Evolutionary conservation across 2,113 vertebrate species (phyloP).

Genomic region (Orientallactaga bullata): DNA sequence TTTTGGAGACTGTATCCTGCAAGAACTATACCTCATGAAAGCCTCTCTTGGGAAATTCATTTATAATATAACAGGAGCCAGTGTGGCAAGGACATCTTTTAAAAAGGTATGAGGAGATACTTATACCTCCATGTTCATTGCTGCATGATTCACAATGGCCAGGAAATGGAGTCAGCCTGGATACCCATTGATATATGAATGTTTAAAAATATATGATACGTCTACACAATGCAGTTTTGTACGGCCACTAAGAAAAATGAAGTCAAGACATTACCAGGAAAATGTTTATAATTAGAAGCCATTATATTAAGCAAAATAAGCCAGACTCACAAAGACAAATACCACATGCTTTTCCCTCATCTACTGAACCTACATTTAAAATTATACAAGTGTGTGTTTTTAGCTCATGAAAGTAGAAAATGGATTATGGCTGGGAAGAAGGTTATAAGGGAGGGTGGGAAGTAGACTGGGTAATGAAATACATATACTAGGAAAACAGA

Average conservation of each 20-base stretch:
- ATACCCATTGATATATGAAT: not conserved
- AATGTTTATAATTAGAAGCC: not conserved
- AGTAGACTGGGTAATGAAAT: not conserved
- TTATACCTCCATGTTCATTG: not conserved
- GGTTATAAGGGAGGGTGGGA: not conserved
- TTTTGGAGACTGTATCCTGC: not conserved
- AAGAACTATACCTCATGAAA: not conserved
- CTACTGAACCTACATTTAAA: not conserved
- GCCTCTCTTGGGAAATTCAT: constrained; percentile 1
- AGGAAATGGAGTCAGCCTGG: not conserved
- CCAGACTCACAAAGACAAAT: not conserved
- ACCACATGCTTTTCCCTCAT: not conserved
- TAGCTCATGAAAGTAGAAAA: not conserved
- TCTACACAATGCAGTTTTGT: not conserved
- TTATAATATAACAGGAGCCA: constrained; percentile 1
- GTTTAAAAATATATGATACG: too few species aligned
- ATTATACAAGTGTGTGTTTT: not conserved
- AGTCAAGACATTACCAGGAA: not conserved
- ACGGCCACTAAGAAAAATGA: not conserved
- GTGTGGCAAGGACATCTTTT: not conserved
- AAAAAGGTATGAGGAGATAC: not conserved
- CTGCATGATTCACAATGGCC: not conserved
- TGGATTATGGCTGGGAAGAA: not conserved
- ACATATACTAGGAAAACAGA: not conserved
- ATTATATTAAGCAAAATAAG: not conserved